Percentiles rank a stretch among this genome's conserved stretches.
Conservation (phyloP, 2,888 invertebrate species). For the Aphodius sticticus region DNA sequence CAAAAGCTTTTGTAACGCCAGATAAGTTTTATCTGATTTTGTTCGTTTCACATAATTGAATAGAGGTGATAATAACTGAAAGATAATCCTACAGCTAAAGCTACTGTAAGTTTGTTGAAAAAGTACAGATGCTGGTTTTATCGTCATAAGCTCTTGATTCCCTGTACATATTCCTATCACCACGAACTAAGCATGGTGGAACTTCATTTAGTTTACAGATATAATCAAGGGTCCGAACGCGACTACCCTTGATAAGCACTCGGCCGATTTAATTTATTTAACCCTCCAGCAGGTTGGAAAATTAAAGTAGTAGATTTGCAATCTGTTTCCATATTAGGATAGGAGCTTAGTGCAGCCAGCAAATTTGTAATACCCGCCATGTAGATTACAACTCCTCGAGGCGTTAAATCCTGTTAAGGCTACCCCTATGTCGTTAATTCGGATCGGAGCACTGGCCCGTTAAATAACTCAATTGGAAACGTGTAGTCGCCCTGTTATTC, state of each 20-base stretch:
- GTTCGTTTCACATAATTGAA: too few relatives aligned
- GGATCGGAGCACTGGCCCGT: slow-evolving; percentile 8
- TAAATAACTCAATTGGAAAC: slow-evolving; percentile 17
- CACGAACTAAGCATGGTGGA: too few relatives aligned
- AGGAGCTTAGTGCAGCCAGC: slow-evolving; percentile 15
- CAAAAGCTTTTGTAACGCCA: too few relatives aligned
- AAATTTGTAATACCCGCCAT: slow-evolving; percentile 18
- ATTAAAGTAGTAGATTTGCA: neutral
- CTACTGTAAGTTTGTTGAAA: too few relatives aligned
- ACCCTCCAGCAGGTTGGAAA: neutral
- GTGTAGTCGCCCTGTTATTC: neutral
- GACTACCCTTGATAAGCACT: neutral
- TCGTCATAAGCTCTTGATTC: too few relatives aligned
- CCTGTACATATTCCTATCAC: too few relatives aligned
- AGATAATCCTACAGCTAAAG: too few relatives aligned
- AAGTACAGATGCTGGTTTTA: too few relatives aligned
- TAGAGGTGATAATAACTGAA: too few relatives aligned
- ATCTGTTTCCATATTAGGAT: neutral
- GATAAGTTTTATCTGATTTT: too few relatives aligned
- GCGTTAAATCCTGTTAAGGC: slow-evolving; percentile 16
- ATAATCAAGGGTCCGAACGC: neutral
- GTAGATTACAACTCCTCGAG: slow-evolving; percentile 20
- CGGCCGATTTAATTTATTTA: neutral
- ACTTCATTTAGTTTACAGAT: neutral
- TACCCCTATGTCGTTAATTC: neutral